These are phyloP conservation scores for Cotesia glomerata DNA, from an alignment of 1,140 invertebrate genomes.

Conservation along the genomic window DNA sequence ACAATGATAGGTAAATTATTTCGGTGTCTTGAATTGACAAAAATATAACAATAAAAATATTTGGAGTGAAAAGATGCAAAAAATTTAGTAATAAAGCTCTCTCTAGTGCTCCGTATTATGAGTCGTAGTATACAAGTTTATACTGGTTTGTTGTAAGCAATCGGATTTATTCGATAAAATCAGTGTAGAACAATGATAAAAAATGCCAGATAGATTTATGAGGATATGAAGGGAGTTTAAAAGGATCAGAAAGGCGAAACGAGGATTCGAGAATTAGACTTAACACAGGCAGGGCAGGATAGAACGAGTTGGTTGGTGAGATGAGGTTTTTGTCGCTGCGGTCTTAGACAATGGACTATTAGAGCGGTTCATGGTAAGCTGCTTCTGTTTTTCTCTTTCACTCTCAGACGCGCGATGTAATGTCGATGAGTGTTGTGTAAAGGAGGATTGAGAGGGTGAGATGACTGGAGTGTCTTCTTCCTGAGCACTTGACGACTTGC, in stretches of 20 bases:
- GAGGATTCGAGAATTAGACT: background rate
- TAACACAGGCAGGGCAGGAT: background rate
- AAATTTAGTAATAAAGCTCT: no score
- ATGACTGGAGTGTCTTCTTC: slow-evolving; percentile 27
- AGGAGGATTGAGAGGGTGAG: slow-evolving; percentile 30
- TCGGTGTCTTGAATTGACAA: no score
- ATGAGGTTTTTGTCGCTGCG: slow-evolving; percentile 40
- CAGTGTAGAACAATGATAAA: no score
- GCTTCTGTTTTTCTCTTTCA: slow-evolving; percentile 23
- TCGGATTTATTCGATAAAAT: no score
- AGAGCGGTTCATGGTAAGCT: slow-evolving; percentile 40
- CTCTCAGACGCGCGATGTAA: background rate
- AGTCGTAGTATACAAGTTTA: no score
- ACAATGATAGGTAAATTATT: no score
- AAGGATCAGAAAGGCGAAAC: background rate
- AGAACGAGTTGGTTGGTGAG: slow-evolving; percentile 18
- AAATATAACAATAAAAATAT: no score
- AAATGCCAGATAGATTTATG: no score
- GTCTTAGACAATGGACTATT: slow-evolving; percentile 44
- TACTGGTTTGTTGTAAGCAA: background rate
- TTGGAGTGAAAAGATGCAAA: no score
- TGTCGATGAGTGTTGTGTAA: background rate
- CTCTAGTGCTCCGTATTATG: no score
- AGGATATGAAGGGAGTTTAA: background rate
- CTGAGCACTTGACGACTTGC: slow-evolving; percentile 1